Base-by-base conservation (phyloP, 2,113 vertebrate species). In the Tonatia bakeri region DNA sequence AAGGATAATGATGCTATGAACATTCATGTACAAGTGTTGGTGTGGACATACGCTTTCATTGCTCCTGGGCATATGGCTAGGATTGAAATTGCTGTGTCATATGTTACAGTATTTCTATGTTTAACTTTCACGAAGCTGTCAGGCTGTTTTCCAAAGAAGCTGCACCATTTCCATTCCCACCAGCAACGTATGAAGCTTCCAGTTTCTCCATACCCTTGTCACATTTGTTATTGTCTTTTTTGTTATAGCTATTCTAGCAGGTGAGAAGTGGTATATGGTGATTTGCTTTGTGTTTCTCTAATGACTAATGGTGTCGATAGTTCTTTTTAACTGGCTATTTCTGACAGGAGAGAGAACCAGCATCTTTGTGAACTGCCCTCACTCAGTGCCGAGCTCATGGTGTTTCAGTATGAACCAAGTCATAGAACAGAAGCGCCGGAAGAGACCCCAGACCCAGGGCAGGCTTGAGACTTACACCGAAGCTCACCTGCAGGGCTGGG, bases 251-350 rank as follows among this genome's bases (percentile, higher is more conserved):
- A 61, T 61, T 5, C 24, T 52, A 38, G 69, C 43, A 5, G 13
- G 54, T 87, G 36, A 33, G 65, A 92, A 72, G 52, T 73, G 45
- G 4, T 52, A 72, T 67, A 50, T 81, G 12, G 56, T 90, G 33
- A 43, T 72, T 94, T 76, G 73, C 80, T 92, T 86, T 81, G 7
- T n/a, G 24, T 43, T 83, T 93, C 17, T 59, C 93, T 92, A 64
- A 65, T 59, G 50, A 77, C 65, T 76, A 88, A 90, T 83, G 69
- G 56, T 33, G 2, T 59, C 61, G 56, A 72, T 22, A 83, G n/a
- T 80, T 80, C 52, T 64, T 93, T 84, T 90, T 24, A 91, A 61
- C 28, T 61, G 12, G 64, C 40, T 90, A 22, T 61, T 82, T 24
- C 47, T 81, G 47, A 76, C 82, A 50, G 75, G 50, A 89, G 52